Base-by-base conservation (phyloP, 2,113 vertebrate species). In the Neotragus moschatus region DNA sequence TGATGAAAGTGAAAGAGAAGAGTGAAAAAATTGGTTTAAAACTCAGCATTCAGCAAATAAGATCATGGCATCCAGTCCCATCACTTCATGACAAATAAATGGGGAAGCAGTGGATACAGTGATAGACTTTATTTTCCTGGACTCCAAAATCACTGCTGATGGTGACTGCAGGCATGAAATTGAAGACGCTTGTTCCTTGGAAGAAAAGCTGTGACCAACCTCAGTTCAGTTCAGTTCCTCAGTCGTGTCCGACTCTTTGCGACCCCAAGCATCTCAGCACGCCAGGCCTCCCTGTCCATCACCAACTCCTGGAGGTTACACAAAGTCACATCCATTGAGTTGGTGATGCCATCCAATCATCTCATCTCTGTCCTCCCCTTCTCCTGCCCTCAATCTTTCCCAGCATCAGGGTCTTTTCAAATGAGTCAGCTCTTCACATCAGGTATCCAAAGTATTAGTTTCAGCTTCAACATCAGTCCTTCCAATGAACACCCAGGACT, bases 181-280 rank as follows among this genome's bases (percentile, higher is more conserved):
- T 36, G 36, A 70, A 70, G 63, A 70, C 0, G 0, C n/a, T 70
- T 36, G 9, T n/a, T 70, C n/a, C 63, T 70, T 70, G 63, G n/a
- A 36, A 70, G 17, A 70, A 70, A 36, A 70, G 19, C 63, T 36
- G 5, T 70, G 19, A 12, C n/a, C 63, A 23, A 23, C 63, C 4
- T 70, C 63, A 70, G 63, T 70, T 70, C 19, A 36, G 9, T 70
- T 70, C 17, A 70, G n/a, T 70, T 17, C 3, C 63, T 70, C 63
- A 36, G n/a, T 70, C 2, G 0, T 70, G n/a, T 70, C 63, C 4
- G 1, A 70, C 63, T 66, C 33, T 63, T n/a, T 36, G n/a, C 1
- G 2, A 70, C n/a, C 5, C n/a, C 19, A 23, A 6, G n/a, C 2
- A 70, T 36, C 1, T 0, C 9, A 70, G n/a, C 17, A 70, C 1